A percentile compares a stretch with the other conserved stretches of the same genome.
Conservation (phyloP, 2,113 vertebrate genomes). For the Agapornis roseicollis region DNA sequence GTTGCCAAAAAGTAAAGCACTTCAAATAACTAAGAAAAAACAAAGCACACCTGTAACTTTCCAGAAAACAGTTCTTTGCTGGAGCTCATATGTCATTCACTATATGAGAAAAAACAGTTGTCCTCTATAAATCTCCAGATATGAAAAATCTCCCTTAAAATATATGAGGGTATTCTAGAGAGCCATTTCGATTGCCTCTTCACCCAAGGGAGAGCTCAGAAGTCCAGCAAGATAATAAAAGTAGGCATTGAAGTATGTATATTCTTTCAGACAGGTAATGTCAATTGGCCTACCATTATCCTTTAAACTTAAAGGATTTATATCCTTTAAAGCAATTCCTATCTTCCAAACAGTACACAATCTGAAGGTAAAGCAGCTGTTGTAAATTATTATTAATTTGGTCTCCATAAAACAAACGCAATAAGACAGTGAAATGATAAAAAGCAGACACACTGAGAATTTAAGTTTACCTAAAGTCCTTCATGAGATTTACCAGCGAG, state of each 20-base stretch:
- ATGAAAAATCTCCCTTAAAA: neutral
- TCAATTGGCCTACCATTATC: neutral
- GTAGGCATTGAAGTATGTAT: neutral
- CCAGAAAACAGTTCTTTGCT: neutral
- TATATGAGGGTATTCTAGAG: neutral
- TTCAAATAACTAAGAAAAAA: neutral
- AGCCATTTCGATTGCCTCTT: neutral
- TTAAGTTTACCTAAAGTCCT: neutral
- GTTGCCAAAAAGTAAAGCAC: neutral
- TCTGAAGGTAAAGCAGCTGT: constrained; percentile 5
- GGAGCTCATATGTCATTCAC: neutral
- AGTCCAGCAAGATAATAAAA: neutral
- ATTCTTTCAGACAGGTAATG: neutral
- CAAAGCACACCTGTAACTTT: neutral
- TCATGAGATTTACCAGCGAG: neutral
- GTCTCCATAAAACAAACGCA: neutral
- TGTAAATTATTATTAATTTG: constrained; percentile 10
- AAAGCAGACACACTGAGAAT: neutral
- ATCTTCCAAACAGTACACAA: neutral
- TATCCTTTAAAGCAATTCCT: neutral
- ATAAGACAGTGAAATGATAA: neutral
- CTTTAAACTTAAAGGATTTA: neutral
- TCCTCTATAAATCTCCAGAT: neutral
- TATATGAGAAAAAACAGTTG: constrained; percentile 2
- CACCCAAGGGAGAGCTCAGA: neutral